Evolutionary conservation across 2,113 vertebrate genomes (phyloP).

Genomic region (Cephalopterus ornatus): DNA sequence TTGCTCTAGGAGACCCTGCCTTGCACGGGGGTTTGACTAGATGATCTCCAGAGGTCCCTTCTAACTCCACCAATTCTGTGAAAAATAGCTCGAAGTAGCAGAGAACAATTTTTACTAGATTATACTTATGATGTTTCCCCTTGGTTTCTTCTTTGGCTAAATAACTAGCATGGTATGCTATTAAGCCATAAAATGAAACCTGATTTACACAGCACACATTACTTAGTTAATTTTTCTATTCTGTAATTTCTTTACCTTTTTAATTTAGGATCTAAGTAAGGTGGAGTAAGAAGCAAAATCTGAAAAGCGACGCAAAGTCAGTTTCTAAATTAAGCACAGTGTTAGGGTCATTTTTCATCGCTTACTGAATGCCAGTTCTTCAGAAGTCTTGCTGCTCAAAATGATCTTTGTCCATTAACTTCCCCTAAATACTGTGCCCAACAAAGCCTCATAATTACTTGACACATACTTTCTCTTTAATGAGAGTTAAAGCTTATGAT

Average conservation of each 20-base stretch:
- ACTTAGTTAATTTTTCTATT: background rate
- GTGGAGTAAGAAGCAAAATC: background rate
- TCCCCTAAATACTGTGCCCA: background rate
- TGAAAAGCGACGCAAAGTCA: background rate
- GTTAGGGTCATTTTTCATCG: background rate
- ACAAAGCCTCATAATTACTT: constrained; percentile 27
- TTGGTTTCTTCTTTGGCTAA: background rate
- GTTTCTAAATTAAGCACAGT: background rate
- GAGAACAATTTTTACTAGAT: background rate
- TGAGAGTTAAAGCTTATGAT: background rate
- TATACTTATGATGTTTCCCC: background rate
- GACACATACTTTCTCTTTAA: constrained; percentile 24
- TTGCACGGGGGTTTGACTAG: background rate
- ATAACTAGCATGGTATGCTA: background rate
- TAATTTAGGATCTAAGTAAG: background rate
- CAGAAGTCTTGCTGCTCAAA: background rate
- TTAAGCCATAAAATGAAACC: background rate
- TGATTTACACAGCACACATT: background rate
- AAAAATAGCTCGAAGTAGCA: background rate
- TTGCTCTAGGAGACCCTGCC: background rate
- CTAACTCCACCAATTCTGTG: background rate
- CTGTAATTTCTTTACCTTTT: background rate
- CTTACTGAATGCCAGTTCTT: background rate
- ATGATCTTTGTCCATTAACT: constrained; percentile 28
- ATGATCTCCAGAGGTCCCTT: background rate